Conservation (phyloP, 1,140 invertebrate genomes). For the Diachasmimorpha longicaudata region DNA sequence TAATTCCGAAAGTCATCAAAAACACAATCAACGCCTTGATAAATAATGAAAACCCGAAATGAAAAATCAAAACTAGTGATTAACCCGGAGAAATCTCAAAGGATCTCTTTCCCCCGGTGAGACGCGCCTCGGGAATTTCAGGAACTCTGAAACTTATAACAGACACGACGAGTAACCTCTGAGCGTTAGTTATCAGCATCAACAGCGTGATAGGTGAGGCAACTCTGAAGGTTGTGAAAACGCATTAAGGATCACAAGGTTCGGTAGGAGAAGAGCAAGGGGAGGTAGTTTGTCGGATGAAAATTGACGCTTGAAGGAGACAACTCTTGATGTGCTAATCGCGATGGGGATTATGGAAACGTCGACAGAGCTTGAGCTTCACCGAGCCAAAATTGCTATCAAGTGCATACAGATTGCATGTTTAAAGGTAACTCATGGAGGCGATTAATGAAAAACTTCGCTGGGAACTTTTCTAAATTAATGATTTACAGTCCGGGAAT, state of each 20-base stretch:
- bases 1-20: too few species aligned
- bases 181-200: background rate
- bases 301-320: constrained; percentile 1
- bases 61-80: background rate
- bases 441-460: background rate
- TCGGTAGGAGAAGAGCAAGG: too few species aligned
- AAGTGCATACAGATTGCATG: constrained; percentile 21
- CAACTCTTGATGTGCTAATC: constrained; percentile 17
- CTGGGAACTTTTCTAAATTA: background rate
- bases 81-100: background rate
- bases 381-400: background rate
- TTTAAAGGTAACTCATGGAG: background rate
- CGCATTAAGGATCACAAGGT: background rate
- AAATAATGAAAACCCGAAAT: background rate
- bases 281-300: background rate
- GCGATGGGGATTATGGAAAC: constrained; percentile 14
- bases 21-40: too few species aligned
- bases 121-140: background rate
- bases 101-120: background rate
- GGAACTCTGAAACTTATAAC: background rate
- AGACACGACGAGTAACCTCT: background rate
- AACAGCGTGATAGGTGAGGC: background rate
- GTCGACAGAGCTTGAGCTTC: background rate
- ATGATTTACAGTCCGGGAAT: background rate
- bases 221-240: constrained; percentile 3